Evolutionary conservation across 1,140 invertebrate species (phyloP), one percentile per base, ranked within the genome.

Genomic region (Pollicipes pollicipes): DNA sequence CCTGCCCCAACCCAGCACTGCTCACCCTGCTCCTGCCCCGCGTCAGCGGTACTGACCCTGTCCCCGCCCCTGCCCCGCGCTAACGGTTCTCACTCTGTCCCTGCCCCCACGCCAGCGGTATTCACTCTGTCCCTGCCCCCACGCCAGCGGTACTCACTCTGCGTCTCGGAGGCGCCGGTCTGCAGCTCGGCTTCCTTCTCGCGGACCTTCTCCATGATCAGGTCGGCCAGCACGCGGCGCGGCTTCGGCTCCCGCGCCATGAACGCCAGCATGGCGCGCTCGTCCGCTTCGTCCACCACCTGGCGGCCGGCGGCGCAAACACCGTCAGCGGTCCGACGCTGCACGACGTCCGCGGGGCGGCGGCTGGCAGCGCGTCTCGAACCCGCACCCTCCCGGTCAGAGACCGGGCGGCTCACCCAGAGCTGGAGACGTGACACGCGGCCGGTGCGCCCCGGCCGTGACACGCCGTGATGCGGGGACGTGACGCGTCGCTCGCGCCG

Each of bases 201-300:
- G 69, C 88, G 90, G 67, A 97, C 87, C 82, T 94, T 97, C 75
- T 95, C 91, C 82, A 88, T 86, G 72, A 98, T 94, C 68, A 95
- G 88, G 78, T 97, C 92, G 32, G 89, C 90, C 32, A 97, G 79
- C 29, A 90, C 93, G 68, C 87, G 79, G 76, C 79, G 82, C 75
- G 82, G 85, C 77, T 75, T 81, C 68, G 80, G 83, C 80, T 88
- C 87, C 80, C 81, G 83, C 70, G 84, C 85, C 87, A 92, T 90
- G 77, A 97, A 98, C 78, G 86, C 84, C 79, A 88, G 85, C 64
- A 97, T 83, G 3, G 91, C 92, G 76, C 85, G 85, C 77, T 95
- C 91, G 82, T 96, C 93, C 63, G 93, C 90, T 77, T 89, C 87
- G 78, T 90, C 84, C 66, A 97, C 78, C 73, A 82, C 86, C 82